Conservation (phyloP, 2,888 invertebrate species). For the Cepaea hortensis region DNA sequence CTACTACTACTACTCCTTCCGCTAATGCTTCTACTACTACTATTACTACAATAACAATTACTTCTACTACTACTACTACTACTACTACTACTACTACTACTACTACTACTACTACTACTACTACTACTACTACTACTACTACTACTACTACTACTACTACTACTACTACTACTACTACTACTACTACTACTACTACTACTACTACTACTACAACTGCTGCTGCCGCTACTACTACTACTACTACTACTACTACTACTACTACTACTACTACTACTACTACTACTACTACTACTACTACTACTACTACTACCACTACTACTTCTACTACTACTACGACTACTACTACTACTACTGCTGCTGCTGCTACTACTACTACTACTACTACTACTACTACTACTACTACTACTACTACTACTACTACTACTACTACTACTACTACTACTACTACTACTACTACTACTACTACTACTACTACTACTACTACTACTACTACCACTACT, state of each 20-base stretch:
- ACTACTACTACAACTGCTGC: background rate
- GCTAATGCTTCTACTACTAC: background rate
- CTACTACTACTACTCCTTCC: background rate
- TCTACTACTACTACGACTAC: background rate
- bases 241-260: conserved; percentile 27
- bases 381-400: background rate
- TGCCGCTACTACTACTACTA: conserved; percentile 22
- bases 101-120: background rate
- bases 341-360: background rate
- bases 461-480: background rate
- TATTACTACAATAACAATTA: background rate
- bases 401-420: background rate
- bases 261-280: conserved; percentile 22
- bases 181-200: background rate
- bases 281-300: background rate
- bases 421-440: conserved; percentile 6
- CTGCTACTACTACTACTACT: conserved; percentile 1
- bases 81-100: background rate
- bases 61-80: background rate
- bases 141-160: background rate
- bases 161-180: too few species aligned
- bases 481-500: background rate
- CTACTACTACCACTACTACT: background rate
- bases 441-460: background rate
- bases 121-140: background rate